Conservation (phyloP, 2,797 vertebrate genomes). For the Bufotes viridis region DNA sequence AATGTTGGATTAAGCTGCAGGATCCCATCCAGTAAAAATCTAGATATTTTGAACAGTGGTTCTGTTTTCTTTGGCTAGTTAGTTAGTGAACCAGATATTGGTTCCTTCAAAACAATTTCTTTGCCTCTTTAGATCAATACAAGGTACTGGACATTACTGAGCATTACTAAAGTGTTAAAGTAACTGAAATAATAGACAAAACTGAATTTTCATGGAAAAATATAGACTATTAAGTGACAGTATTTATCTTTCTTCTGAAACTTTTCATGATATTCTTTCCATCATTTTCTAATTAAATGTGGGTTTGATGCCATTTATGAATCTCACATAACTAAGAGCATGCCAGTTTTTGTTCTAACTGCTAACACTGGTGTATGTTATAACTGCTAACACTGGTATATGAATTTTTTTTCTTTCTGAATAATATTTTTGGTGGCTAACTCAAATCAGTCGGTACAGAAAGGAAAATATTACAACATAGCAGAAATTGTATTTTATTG, state of each 20-base stretch:
- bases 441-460: not conserved
- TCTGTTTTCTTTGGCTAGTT: slow-evolving; percentile 13
- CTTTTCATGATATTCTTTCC: not conserved
- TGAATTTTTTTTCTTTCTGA: too few relatives aligned
- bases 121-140: not conserved
- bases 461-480: not conserved
- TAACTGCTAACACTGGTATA: too few relatives aligned
- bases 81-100: not conserved
- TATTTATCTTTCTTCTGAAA: not conserved
- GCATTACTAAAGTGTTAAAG: not conserved
- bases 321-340: too few relatives aligned
- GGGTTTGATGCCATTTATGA: not conserved
- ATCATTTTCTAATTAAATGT: not conserved
- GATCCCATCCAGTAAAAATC: slow-evolving; percentile 13
- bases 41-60: slow-evolving; percentile 24
- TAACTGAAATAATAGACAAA: too few relatives aligned
- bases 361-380: too few relatives aligned
- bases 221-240: not conserved
- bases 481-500: not conserved
- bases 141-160: not conserved
- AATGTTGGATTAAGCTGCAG: slow-evolving; percentile 24
- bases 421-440: too few relatives aligned
- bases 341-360: too few relatives aligned
- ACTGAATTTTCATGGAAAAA: not conserved
- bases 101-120: not conserved